phyloP scores from a whole-genome alignment of 2,888 invertebrate genomes.

The Sinodicranocentrus sp. region DNA sequence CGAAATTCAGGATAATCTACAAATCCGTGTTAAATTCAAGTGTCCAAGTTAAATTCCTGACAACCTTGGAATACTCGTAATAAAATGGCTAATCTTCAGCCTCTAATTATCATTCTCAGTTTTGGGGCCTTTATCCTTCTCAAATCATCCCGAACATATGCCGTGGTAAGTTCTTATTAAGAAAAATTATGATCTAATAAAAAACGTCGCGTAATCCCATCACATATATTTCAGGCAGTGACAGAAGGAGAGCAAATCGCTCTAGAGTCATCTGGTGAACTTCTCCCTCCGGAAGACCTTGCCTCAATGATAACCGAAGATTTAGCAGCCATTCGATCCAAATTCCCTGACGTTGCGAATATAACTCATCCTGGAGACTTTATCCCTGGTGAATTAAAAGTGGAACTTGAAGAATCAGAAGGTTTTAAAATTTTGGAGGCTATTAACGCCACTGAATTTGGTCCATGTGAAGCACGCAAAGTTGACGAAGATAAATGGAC shows the following conservation, averaged over 20 bases:
- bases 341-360: conserved; percentile 34
- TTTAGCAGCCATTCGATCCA: conserved; percentile 50
- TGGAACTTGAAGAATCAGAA: conserved; percentile 16
- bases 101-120: too few relatives aligned
- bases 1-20: too few relatives aligned
- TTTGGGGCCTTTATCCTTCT: too few relatives aligned
- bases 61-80: too few relatives aligned
- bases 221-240: too few relatives aligned
- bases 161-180: too few relatives aligned
- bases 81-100: too few relatives aligned
- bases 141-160: too few relatives aligned
- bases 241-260: conserved; percentile 61
- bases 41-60: too few relatives aligned
- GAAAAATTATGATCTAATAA: too few relatives aligned
- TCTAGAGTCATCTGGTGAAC: conserved; percentile 47
- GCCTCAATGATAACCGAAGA: conserved; percentile 48
- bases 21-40: too few relatives aligned
- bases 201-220: too few relatives aligned
- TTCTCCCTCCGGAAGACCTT: conserved; percentile 48
- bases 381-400: conserved; percentile 47
- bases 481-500: conserved; percentile 53
- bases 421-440: conserved; percentile 22
- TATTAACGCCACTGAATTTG: conserved; percentile 45
- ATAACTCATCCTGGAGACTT: conserved; percentile 38
- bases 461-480: conserved; percentile 29